These are phyloP conservation scores for Cygnus olor DNA, from an alignment of 2,797 vertebrate genomes.

Conservation along the genomic window DNA sequence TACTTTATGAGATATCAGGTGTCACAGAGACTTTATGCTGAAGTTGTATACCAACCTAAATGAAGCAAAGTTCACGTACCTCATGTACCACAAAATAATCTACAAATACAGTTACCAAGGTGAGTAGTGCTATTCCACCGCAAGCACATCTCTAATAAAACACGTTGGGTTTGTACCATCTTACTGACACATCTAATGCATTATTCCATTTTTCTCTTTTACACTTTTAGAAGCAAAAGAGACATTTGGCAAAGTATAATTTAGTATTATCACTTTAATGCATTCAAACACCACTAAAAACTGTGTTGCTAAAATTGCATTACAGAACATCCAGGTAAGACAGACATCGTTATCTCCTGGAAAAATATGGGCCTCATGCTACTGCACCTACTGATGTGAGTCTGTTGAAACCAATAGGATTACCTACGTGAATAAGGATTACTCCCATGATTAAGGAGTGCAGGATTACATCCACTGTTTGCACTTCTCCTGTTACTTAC, in stretches of 20 bases:
- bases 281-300: constrained; percentile 7
- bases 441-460: constrained; percentile 15
- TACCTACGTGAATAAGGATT: not conserved
- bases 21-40: not conserved
- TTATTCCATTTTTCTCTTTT: not conserved
- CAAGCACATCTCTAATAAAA: not conserved
- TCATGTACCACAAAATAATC: not conserved
- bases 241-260: constrained; percentile 2
- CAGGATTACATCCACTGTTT: constrained; percentile 47
- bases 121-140: not conserved
- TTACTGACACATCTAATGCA: not conserved
- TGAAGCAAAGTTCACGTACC: not conserved
- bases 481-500: constrained; percentile 26
- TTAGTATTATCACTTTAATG: not conserved
- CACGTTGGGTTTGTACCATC: not conserved
- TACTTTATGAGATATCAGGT: not conserved
- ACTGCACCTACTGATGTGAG: not conserved
- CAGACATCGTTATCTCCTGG: not conserved
- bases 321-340: not conserved
- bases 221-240: not conserved
- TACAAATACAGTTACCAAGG: not conserved
- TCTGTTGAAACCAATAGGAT: not conserved
- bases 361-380: constrained; percentile 1
- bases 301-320: not conserved
- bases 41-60: not conserved